Base-by-base conservation (phyloP, 2,113 vertebrate genomes). In the Marcusenius ussheri region DNA sequence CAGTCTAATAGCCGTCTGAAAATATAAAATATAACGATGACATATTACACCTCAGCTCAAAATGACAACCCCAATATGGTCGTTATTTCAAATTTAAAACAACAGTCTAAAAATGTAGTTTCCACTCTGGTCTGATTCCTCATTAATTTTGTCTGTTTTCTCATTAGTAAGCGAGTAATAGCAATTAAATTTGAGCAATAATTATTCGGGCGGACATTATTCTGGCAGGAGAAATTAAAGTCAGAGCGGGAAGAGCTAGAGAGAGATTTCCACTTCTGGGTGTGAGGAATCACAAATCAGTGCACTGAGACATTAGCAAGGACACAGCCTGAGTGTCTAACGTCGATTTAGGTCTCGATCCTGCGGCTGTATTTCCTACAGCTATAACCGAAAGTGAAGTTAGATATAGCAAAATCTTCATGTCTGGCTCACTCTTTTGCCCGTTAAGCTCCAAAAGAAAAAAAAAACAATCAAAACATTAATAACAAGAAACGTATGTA, bases 1-100 rank as follows among this genome's bases (percentile, higher is more conserved):
- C 90, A 88, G 91, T 90, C 66, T 89, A 92, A 88, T 92, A 92
- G 91, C 45, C 89, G 58, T 49, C 89, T 89, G 90, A 91, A 91
- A 92, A 51, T 56, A 51, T 87, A 58, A 39, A 87, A 80, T 42
- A 39, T 80, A 80, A 80, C 39, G 74, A 80, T 80, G 74, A 80
- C 31, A 80, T 80, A 80, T 80, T 80, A 42, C 15, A 80, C 15
- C 74, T 80, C 74, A 80, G 74, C 31, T 17, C 35, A 70, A 42
- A 39, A 42, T 80, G 74, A 80, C 35, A 77, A 42, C 74, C 74
- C 74, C 74, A 80, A 42, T 80, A 39, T 80, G 74, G 35, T 80
- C 74, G 39, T 80, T 19, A 42, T 80, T 80, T 80, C 74, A 80
- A 35, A 80, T 42, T 80, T 80, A 80, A 42, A 80, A 42, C 74